Evolutionary conservation across 2,113 vertebrate species (phyloP), one percentile per base, ranked within the genome.

Genomic region (Galemys pyrenaicus): DNA sequence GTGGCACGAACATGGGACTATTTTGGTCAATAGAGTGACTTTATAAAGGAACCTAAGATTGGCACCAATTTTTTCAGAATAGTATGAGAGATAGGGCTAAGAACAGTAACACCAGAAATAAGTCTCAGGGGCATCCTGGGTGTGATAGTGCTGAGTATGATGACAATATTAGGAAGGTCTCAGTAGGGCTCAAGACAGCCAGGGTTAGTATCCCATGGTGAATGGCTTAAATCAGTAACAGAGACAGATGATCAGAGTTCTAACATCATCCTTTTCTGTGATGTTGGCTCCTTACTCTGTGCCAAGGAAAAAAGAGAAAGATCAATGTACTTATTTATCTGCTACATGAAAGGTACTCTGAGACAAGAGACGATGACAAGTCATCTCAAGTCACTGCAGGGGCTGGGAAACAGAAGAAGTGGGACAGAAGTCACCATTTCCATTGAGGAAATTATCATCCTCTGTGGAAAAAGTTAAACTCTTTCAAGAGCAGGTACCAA

Each of bases 31-130:
- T 51, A 75, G 3, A 89, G 12, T 46, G 39, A 35, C 65, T 94
- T 93, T 51, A 86, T 74, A 71, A 77, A 84, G 41, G 67, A 70
- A 89, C 15, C 49, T 56, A 73, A 67, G 56, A 87, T 37, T 22
- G 74, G 41, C 12, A 35, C 37, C 65, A n/a, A 60, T 46, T 84
- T 91, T 73, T 70, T 49, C 37, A 39, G 37, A 89, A 70, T 5
- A 60, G 49, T 35, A 22, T 2, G 2, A 37, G 35, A 84, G 62
- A n/a, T n/a, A n/a, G 56, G 22, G 83, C 51, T 39, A 60, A 49
- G 41, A 58, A n/a, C 22, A 75, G 10, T 44, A 24, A 54, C 13
- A 1, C 5, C 62, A 13, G n/a, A 75, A 67, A 26, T 32, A 11
- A 79, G 60, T 3, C 74, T 41, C 9, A 19, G 5, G 54, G 35